These are phyloP conservation scores for Miopithecus talapoin DNA, from an alignment of 2,797 vertebrate species.

Conservation along the genomic window DNA sequence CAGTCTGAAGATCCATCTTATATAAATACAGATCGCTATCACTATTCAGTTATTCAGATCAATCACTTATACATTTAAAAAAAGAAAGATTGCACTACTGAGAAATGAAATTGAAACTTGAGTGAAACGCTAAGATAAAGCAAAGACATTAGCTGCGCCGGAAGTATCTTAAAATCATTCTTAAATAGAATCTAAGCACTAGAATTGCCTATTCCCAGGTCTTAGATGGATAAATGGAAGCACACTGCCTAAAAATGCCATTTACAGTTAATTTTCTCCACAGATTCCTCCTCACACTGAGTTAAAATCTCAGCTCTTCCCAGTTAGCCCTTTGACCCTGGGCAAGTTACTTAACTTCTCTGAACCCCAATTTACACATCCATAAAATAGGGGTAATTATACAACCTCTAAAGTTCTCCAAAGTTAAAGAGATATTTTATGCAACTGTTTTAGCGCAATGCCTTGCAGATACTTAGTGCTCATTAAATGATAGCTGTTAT, in stretches of 20 bases:
- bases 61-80: background rate
- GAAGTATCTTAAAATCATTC: conserved; percentile 14
- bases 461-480: background rate
- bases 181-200: conserved; percentile 5
- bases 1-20: background rate
- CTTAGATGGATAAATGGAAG: background rate
- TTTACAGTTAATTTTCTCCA: background rate
- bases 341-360: background rate
- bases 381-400: background rate
- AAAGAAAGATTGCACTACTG: background rate
- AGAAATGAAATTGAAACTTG: background rate
- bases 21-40: background rate
- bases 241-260: background rate
- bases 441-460: background rate
- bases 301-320: background rate
- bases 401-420: background rate
- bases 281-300: background rate
- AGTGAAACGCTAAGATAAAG: background rate
- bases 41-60: background rate
- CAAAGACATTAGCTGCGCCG: background rate
- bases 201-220: background rate
- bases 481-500: background rate
- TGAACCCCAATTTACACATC: background rate
- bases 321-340: background rate
- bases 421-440: background rate